Percentiles rank a stretch among this genome's conserved stretches.
These are phyloP conservation scores for Forpus xanthops DNA, from an alignment of 2,797 vertebrate species.

Conservation along the genomic window DNA sequence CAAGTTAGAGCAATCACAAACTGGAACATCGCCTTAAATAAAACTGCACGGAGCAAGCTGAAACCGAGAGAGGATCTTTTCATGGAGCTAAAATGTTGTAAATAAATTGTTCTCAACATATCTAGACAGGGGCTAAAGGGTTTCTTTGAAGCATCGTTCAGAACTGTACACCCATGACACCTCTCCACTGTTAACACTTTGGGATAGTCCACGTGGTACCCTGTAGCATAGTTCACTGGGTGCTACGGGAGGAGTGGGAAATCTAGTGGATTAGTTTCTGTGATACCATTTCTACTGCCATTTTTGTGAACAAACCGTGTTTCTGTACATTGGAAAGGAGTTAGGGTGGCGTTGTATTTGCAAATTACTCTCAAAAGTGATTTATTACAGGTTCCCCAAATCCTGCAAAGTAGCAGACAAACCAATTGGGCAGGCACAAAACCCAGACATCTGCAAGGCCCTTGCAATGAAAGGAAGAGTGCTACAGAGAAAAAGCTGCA, in stretches of 20 bases:
- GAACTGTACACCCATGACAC: slow-evolving; percentile 75
- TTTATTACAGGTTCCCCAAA: slow-evolving; percentile 69
- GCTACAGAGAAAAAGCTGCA: slow-evolving; percentile 66
- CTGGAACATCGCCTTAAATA: slow-evolving; percentile 98
- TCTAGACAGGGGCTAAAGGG: slow-evolving; percentile 83
- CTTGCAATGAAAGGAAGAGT: slow-evolving; percentile 53
- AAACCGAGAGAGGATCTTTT: slow-evolving; percentile 84
- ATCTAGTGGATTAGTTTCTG: slow-evolving; percentile 74
- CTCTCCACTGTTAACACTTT: slow-evolving; percentile 71
- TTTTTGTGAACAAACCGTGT: slow-evolving; percentile 78
- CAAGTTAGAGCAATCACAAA: slow-evolving; percentile 83
- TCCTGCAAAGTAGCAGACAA: slow-evolving; percentile 64
- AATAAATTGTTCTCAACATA: slow-evolving; percentile 90
- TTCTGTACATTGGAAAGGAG: slow-evolving; percentile 78
- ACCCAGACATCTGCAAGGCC: slow-evolving; percentile 29
- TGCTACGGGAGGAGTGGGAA: slow-evolving; percentile 62
- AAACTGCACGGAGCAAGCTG: slow-evolving; percentile 88
- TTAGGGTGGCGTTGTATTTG: slow-evolving; percentile 67
- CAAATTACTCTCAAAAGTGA: slow-evolving; percentile 72
- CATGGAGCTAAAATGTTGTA: slow-evolving; percentile 89
- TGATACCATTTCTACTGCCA: slow-evolving; percentile 79
- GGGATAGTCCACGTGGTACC: slow-evolving; percentile 63
- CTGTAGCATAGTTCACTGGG: slow-evolving; percentile 66
- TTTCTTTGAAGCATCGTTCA: slow-evolving; percentile 77
- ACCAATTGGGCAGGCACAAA: slow-evolving; percentile 62